Evolutionary conservation across 2,797 vertebrate genomes (phyloP).

Genomic region (Acanthis flammea): DNA sequence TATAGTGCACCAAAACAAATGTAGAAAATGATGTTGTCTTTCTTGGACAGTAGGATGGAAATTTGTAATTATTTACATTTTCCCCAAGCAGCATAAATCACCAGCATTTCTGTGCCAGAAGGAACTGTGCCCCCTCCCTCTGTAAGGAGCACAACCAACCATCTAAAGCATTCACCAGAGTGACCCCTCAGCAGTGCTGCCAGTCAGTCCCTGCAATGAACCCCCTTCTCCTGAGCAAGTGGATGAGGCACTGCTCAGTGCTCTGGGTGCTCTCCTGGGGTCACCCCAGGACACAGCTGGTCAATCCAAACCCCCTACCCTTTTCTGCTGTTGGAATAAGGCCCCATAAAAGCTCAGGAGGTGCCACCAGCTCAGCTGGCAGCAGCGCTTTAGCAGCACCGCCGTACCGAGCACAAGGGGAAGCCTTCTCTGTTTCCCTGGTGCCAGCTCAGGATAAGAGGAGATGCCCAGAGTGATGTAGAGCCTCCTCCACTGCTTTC

Average conservation of each 20-base stretch:
- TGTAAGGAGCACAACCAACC: background rate
- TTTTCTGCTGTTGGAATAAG: background rate
- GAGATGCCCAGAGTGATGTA: background rate
- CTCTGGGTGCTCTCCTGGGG: no score
- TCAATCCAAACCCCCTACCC: background rate
- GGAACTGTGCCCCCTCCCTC: background rate
- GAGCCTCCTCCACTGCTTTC: background rate
- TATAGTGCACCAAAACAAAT: background rate
- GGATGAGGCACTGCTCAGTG: fast-evolving
- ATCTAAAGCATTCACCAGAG: background rate
- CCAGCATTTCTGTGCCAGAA: background rate
- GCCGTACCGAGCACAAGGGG: fast-evolving
- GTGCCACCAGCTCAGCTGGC: background rate
- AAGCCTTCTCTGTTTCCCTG: background rate
- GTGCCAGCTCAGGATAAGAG: background rate
- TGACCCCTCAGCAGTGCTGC: background rate
- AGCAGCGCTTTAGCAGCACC: background rate
- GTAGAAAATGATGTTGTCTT: background rate
- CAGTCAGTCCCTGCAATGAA: background rate
- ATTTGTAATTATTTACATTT: constrained; percentile 42
- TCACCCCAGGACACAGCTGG: background rate
- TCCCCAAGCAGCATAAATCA: background rate
- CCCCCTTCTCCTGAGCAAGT: background rate
- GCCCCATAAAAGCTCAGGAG: background rate
- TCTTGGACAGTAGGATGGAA: constrained; percentile 56